Base-by-base conservation (phyloP, 2,797 vertebrate genomes). In the Enteromius unitaeniatus region DNA sequence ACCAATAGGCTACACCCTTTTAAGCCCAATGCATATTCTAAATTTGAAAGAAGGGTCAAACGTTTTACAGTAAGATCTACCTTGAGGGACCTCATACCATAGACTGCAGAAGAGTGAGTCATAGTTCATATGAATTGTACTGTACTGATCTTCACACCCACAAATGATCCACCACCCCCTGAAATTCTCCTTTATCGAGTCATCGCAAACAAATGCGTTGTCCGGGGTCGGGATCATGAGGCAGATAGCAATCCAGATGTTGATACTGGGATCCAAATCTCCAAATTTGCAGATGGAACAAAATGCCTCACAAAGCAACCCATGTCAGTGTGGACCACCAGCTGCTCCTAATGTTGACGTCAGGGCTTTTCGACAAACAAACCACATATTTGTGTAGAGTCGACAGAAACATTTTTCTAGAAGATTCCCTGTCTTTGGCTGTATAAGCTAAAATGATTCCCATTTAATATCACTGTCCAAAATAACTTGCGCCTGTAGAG, bases 221-320 rank as follows among this genome's bases (percentile, higher is more conserved):
- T 86, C 74, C 60, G 84, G 60, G 60, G 64, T 31, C 26, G 14
- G 65, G 21, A 51, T 45, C 47, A 45, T 55, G 73, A 76, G 62
- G 72, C 73, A 83, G 73, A 83, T 77, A 82, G 37, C 77, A 85
- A 64, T 55, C 85, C 69, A 64, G 82, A 83, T 64, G 15, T 84
- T 42, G 14, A 74, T 40, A 53, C 60, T 84, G 70, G 28, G 73
- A 81, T 87, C 82, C 51, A 80, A 68, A 31, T 31, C 55, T 77
- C 68, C 26, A 51, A 58, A 83, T 68, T 28, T 68, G 31, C 78
- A 69, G 75, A 62, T 79, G 55, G 68, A 87, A 73, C 60, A 77
- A 55, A 80, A 70, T 53, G 49, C 47, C n/a, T 75, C 49, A 40
- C 76, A 42, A 74, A 67, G 72, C 28, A 83, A 31, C 42, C 17